Base-by-base conservation (phyloP, 1,140 invertebrate species). In the Rhysida immarginata region DNA sequence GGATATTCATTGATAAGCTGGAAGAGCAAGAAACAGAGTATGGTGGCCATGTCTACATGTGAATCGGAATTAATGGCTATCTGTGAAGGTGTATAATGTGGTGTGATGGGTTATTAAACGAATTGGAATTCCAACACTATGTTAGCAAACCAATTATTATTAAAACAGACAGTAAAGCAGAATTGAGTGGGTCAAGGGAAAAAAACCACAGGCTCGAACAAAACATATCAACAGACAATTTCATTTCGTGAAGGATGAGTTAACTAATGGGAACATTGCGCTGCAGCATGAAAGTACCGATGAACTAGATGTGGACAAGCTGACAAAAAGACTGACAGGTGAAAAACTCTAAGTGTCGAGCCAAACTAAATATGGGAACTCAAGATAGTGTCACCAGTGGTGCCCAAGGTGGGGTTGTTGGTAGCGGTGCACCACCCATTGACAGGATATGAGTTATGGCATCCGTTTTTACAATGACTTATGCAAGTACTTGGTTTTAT, bases 11-110 rank as follows among this genome's bases (percentile, higher is more conserved):
- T 27, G 3, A 49, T 55, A 13, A 25, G 18, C 5, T 55, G 54
- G 54, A 55, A 45, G 27, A 55, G 23, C 44, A 8, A 49, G 26
- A 55, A 55, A 49, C 54, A 55, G 24, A n/a, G 20, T n/a, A 20
- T 11, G 3, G 45, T 49, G 18, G 54, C 54, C 21, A 21, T 55
- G 5, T 46, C n/a, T n/a, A n/a, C n/a, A n/a, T n/a, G n/a, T n/a
- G n/a, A n/a, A n/a, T n/a, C n/a, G n/a, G n/a, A n/a, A n/a, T n/a
- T n/a, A n/a, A n/a, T n/a, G n/a, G n/a, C n/a, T n/a, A n/a, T n/a
- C n/a, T n/a, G n/a, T n/a, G 20, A n/a, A 49, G 43, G 8, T 18
- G 46, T 11, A 43, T 49, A 5, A 25, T 24, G 13, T 55, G 54
- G 54, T 18, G 23, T 13, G 14, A 25, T 50, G 26, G 52, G 5